Percentiles rank a stretch among this genome's conserved stretches.
Evolutionary conservation across 2,113 vertebrate genomes (phyloP).

Genomic region (Panurus biarmicus): DNA sequence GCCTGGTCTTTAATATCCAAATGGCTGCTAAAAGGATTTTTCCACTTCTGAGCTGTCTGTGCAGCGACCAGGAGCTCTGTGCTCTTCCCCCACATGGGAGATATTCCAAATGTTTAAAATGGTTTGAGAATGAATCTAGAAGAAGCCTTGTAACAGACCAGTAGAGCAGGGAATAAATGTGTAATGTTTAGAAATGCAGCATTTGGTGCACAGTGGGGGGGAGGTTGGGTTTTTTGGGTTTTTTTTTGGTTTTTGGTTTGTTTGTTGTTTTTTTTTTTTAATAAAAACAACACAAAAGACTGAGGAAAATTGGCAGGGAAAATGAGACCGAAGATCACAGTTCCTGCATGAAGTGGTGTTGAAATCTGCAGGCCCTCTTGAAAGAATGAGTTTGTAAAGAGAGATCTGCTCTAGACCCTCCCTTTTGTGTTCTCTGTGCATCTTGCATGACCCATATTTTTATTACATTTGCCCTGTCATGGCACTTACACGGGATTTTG

Average conservation of each 20-base stretch:
- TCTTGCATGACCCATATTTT: background rate
- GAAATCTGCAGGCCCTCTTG: slow-evolving; percentile 8
- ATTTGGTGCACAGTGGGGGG: background rate
- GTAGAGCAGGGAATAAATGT: background rate
- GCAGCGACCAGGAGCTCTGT: background rate
- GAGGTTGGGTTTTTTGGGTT: background rate
- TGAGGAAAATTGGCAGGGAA: background rate
- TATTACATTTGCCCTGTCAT: background rate
- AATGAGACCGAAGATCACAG: background rate
- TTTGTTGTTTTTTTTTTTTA: background rate
- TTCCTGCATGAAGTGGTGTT: background rate
- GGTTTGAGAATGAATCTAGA: background rate
- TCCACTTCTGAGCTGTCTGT: background rate
- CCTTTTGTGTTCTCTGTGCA: background rate
- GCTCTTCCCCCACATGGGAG: background rate
- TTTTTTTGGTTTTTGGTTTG: too few relatives aligned
- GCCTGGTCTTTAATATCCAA: background rate
- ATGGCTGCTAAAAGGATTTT: background rate
- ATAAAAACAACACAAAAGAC: background rate
- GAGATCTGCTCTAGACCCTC: background rate
- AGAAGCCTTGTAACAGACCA: background rate
- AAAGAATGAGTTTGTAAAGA: background rate
- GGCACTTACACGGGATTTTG: background rate
- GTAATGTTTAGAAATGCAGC: background rate
- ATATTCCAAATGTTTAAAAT: background rate